phyloP scores from a whole-genome alignment of 1,140 invertebrate genomes.

The Ips typographus region DNA sequence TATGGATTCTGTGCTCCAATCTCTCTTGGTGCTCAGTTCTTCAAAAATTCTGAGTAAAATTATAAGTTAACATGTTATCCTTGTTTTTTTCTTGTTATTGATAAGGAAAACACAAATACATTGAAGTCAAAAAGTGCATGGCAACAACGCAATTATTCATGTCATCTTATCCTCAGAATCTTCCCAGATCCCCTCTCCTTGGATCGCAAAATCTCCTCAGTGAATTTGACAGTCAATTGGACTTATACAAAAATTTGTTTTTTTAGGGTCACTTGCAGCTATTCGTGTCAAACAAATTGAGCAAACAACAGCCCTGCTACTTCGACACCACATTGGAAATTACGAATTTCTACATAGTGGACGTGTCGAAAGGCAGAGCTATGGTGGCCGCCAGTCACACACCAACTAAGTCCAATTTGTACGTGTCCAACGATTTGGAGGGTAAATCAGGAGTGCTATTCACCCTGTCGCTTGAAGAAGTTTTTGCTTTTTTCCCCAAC shows the following conservation, averaged over 20 bases:
- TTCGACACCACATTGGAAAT: constrained; percentile 71
- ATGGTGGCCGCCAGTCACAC: constrained; percentile 84
- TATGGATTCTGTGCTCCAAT: too few relatives aligned
- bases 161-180: too few relatives aligned
- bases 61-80: too few relatives aligned
- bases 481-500: constrained; percentile 83
- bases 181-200: background rate
- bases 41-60: too few relatives aligned
- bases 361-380: constrained; percentile 76
- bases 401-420: constrained; percentile 73
- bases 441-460: constrained; percentile 65
- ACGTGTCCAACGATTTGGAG: constrained; percentile 67
- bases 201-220: too few relatives aligned
- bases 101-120: too few relatives aligned
- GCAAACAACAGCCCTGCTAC: constrained; percentile 68
- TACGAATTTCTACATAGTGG: constrained; percentile 78
- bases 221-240: background rate
- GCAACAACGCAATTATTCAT: too few relatives aligned
- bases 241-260: constrained; percentile 1
- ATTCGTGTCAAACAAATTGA: constrained; percentile 74
- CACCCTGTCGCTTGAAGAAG: constrained; percentile 75
- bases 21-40: too few relatives aligned
- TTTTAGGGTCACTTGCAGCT: constrained; percentile 69
- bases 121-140: too few relatives aligned
- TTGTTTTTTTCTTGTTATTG: too few relatives aligned